Conservation (phyloP, 2,888 invertebrate genomes). For the Lasius platythorax region DNA sequence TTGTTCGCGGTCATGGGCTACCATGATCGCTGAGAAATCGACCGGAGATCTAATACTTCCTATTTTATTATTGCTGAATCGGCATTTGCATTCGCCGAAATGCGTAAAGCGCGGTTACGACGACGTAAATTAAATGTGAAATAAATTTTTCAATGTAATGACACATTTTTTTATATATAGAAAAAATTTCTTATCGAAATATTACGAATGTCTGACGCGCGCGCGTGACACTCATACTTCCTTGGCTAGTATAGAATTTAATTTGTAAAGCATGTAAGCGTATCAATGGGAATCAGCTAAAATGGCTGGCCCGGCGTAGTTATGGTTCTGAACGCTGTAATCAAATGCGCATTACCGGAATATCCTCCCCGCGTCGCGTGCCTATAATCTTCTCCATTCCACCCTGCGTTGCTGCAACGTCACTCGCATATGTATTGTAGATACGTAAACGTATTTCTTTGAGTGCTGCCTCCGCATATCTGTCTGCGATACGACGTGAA, state of each 20-base stretch:
- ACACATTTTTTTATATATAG: background rate
- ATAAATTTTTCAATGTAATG: background rate
- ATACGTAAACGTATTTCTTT: constrained; percentile 63
- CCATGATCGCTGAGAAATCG: constrained; percentile 11
- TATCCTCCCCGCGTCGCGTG: constrained; percentile 73
- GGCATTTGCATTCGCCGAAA: background rate
- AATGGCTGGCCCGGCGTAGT: constrained; percentile 72
- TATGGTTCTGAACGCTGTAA: constrained; percentile 77
- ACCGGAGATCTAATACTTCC: background rate
- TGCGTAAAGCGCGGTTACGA: background rate
- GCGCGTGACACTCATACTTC: background rate
- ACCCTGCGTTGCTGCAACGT: constrained; percentile 30
- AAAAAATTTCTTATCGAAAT: background rate
- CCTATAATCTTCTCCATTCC: constrained; percentile 51
- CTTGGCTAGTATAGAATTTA: background rate
- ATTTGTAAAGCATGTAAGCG: constrained; percentile 17
- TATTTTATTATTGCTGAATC: background rate
- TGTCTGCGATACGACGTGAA: constrained; percentile 67
- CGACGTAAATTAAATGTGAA: background rate
- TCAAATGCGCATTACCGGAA: constrained; percentile 83
- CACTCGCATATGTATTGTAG: constrained; percentile 15
- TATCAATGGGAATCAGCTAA: constrained; percentile 68
- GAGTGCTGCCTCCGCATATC: constrained; percentile 65
- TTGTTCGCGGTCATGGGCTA: constrained; percentile 79
- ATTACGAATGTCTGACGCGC: background rate